These are phyloP conservation scores for Ploceus nigricollis DNA, from an alignment of 2,113 vertebrate species.

Conservation along the genomic window DNA sequence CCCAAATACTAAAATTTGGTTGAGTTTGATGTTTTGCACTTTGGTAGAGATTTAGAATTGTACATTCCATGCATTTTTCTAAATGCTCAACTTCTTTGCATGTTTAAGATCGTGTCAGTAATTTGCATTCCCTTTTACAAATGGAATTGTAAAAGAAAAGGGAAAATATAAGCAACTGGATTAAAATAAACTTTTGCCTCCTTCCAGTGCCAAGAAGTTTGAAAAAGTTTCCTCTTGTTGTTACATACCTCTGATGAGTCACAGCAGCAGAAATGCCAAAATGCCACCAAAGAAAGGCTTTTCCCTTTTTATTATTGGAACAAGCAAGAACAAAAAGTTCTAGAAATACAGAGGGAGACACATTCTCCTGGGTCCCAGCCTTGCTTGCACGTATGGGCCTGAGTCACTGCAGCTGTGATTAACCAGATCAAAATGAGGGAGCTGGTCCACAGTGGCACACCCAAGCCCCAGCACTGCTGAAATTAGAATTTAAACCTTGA, in stretches of 20 bases:
- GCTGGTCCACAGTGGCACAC: constrained; percentile 26
- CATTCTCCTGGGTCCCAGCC: background rate
- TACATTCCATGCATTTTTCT: background rate
- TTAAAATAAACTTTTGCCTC: constrained; percentile 53
- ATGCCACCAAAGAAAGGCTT: constrained; percentile 50
- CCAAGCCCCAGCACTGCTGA: background rate
- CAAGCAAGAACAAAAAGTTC: constrained; percentile 43
- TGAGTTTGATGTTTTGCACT: background rate
- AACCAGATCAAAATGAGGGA: background rate
- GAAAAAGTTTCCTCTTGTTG: constrained; percentile 34
- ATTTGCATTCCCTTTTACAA: constrained; percentile 35
- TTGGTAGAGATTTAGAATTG: background rate
- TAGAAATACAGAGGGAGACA: background rate
- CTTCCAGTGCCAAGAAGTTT: constrained; percentile 1
- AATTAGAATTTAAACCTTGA: background rate
- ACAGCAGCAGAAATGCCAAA: constrained; percentile 40
- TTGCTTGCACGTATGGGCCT: background rate
- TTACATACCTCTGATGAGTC: constrained; percentile 41
- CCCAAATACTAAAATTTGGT: background rate
- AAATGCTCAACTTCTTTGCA: background rate
- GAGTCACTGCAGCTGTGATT: constrained; percentile 18
- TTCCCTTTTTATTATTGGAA: constrained; percentile 1
- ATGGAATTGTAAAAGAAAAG: background rate
- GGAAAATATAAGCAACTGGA: constrained; percentile 29
- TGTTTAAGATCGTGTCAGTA: background rate